Evolutionary conservation across 1,140 invertebrate species (phyloP).

Genomic region (Cherax destructor): DNA sequence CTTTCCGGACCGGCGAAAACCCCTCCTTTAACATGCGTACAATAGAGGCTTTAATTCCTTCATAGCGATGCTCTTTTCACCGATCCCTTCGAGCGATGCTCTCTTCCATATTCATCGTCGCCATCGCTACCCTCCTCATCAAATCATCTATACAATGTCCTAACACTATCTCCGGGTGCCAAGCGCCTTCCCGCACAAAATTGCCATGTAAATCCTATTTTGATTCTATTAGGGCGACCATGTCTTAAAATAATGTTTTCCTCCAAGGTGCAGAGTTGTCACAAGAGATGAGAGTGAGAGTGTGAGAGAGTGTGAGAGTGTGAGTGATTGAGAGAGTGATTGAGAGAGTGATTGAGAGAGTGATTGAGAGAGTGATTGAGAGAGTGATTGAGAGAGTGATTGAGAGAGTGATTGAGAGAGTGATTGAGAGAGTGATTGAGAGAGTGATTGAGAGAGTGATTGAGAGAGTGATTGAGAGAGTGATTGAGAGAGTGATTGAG

Average conservation of each 20-base stretch:
- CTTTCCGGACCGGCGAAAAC: too few species aligned
- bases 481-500: conserved; percentile 27
- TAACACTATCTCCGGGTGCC: conserved; percentile 60
- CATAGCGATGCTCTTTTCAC: conserved; percentile 50
- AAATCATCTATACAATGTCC: conserved; percentile 68
- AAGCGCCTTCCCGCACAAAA: conserved; percentile 65
- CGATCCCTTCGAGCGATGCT: conserved; percentile 36
- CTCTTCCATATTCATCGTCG: conserved; percentile 61
- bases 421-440: too few species aligned
- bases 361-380: conserved; percentile 8
- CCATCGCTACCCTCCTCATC: conserved; percentile 62
- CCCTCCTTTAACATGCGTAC: not conserved
- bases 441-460: too few species aligned
- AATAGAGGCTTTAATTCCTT: conserved; percentile 42
- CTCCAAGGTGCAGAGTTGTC: conserved; percentile 66
- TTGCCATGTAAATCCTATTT: conserved; percentile 69
- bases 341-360: too few species aligned
- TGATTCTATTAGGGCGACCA: conserved; percentile 65
- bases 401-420: too few species aligned
- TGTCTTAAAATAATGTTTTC: conserved; percentile 68
- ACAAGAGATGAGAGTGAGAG: conserved; percentile 28
- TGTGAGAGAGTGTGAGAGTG: conserved; percentile 15
- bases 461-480: not conserved
- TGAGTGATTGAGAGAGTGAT: conserved; percentile 14
- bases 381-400: too few species aligned